A percentile compares a stretch with the other conserved stretches of the same genome.
phyloP scores from a whole-genome alignment of 2,888 invertebrate genomes.

The Drosophila hamatofila region DNA sequence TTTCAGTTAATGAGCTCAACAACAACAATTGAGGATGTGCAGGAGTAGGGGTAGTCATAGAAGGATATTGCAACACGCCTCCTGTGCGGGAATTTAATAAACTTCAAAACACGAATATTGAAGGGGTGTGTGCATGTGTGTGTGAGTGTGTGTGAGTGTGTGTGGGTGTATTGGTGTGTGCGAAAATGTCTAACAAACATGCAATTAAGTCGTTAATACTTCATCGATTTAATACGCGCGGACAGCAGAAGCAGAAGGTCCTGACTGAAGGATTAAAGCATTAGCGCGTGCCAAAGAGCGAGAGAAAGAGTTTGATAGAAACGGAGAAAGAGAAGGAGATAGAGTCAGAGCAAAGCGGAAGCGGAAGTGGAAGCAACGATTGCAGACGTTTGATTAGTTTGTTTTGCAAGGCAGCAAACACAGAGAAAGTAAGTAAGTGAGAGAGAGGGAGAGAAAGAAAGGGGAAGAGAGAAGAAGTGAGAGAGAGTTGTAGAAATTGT shows the following conservation, averaged over 20 bases:
- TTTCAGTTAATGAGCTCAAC: constrained; percentile 64
- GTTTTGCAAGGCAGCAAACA: constrained; percentile 47
- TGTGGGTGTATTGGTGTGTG: constrained; percentile 1
- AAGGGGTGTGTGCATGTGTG: constrained; percentile 8
- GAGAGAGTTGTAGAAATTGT: constrained; percentile 19
- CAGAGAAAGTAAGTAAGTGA: not conserved
- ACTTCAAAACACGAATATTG: constrained; percentile 59
- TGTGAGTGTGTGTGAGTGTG: not conserved
- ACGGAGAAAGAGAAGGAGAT: constrained; percentile 28
- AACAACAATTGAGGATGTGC: constrained; percentile 6
- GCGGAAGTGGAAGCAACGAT: constrained; percentile 68
- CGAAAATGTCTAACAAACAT: constrained; percentile 83
- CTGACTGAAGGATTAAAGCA: constrained; percentile 80
- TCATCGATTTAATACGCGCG: constrained; percentile 83
- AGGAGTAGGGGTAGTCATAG: not conserved
- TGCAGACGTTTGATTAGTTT: constrained; percentile 84
- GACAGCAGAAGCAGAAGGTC: constrained; percentile 59
- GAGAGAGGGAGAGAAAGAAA: not conserved
- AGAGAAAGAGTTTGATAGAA: constrained; percentile 22
- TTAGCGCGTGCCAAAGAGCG: constrained; percentile 71
- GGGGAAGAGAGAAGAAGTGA: not conserved
- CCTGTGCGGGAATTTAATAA: constrained; percentile 55
- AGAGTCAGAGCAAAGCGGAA: constrained; percentile 32
- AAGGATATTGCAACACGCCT: constrained; percentile 70
- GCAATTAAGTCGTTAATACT: constrained; percentile 85